Evolutionary conservation across 1,140 invertebrate genomes (phyloP), one percentile per base, ranked within the genome.

Genomic region (Ylistrum balloti): DNA sequence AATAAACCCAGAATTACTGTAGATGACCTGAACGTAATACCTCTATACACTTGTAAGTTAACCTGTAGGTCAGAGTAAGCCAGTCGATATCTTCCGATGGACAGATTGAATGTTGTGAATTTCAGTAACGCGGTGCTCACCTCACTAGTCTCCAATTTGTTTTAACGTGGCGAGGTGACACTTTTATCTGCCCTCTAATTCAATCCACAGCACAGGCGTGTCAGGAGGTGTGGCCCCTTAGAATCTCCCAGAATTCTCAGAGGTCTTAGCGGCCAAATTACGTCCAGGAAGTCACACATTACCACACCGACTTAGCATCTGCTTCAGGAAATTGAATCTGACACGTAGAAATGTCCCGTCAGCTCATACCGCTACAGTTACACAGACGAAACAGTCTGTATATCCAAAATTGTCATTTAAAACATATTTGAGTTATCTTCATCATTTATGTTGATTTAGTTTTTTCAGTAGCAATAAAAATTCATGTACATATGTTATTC

Each of bases 171-270:
- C n/a, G n/a, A 5, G 2, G 28, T 74, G 22, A 28, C 56, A 74
- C 56, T 28, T 74, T n/a, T 74, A 74, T 74, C 56, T 74, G 56
- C n/a, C 56, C 56, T 74, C 28, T 74, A 74, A 74, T 74, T 28
- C n/a, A 74, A 74, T 74, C 56, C 56, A 74, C 56, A 28, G 56
- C 56, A 74, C 22, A 74, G 11, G 3, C 9, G 56, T 9, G 56
- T 74, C n/a, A 28, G n/a, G 56, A 74, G 56, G 56, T 74, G 56
- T 74, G 56, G 56, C 56, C 56, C 56, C 56, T 74, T 28, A n/a
- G 56, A 74, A 74, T 5, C 11, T 28, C n/a, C 56, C 22, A 28
- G 56, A 74, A 74, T 28, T 74, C 56, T n/a, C 56, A 28, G 3
- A 7, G 5, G 56, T 28, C 56, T 5, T 11, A 17, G 56, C 22